These are phyloP conservation scores for Diplogasteroides magnus DNA, from an alignment of 1,140 invertebrate species.

Conservation along the genomic window DNA sequence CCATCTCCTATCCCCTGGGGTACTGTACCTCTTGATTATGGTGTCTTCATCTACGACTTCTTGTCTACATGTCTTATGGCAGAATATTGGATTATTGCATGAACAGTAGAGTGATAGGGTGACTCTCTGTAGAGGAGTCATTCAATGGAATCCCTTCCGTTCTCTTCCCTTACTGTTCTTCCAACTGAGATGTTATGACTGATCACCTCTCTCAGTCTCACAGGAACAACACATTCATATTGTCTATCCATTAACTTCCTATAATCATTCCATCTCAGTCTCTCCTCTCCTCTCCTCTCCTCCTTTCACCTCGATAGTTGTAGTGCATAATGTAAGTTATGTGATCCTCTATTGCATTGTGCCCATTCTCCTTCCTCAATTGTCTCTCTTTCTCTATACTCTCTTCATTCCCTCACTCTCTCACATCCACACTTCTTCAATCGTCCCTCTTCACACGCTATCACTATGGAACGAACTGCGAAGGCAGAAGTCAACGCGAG, in stretches of 20 bases:
- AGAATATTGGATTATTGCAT: background rate
- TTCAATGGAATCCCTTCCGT: no score
- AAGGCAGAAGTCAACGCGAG: background rate
- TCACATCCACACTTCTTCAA: background rate
- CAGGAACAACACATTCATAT: background rate
- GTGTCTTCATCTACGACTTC: background rate
- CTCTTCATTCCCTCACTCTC: background rate
- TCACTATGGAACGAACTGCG: background rate
- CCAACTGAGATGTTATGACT: background rate
- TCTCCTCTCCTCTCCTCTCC: background rate
- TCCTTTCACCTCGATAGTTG: background rate
- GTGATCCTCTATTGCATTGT: background rate
- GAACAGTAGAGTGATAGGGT: background rate
- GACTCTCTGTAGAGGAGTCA: background rate
- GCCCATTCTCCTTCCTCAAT: background rate
- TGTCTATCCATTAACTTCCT: background rate
- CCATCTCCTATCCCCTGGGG: no score
- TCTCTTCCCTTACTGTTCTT: background rate
- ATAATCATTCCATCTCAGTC: background rate
- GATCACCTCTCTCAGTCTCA: background rate
- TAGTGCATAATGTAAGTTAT: background rate
- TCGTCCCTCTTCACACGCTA: background rate
- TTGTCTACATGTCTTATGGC: background rate
- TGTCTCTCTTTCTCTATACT: background rate
- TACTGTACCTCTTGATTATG: background rate